These are phyloP conservation scores for Caenorhabditis auriculariae DNA, from an alignment of 2,888 invertebrate species.

Conservation along the genomic window DNA sequence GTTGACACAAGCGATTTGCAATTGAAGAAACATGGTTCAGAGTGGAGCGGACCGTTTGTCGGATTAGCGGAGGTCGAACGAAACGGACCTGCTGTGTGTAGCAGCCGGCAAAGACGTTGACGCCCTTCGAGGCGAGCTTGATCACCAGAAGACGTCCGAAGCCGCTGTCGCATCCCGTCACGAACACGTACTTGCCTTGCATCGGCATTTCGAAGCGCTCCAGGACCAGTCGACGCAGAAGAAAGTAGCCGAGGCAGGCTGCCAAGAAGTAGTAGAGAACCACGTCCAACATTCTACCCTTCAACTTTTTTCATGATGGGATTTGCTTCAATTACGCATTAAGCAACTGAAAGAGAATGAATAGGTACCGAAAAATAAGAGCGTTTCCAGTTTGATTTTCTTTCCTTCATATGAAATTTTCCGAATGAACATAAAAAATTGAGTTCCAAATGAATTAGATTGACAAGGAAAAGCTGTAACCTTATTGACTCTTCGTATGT, in stretches of 20 bases:
- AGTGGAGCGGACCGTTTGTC: conserved; percentile 4
- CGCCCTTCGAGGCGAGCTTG: conserved; percentile 70
- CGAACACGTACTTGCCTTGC: conserved; percentile 32
- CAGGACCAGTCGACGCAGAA: conserved; percentile 31
- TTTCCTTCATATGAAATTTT: too few species aligned
- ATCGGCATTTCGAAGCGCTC: conserved; percentile 28
- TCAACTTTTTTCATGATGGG: too few species aligned
- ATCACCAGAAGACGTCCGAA: conserved; percentile 63
- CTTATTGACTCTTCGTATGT: too few species aligned
- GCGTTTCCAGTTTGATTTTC: too few species aligned
- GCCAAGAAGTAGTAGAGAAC: conserved; percentile 6
- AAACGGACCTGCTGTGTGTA: conserved; percentile 64
- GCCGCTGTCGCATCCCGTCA: conserved; percentile 50
- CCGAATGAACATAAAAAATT: too few species aligned
- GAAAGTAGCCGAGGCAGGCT: conserved; percentile 22
- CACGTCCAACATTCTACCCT: background rate
- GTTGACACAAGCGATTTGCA: background rate
- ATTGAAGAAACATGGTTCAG: background rate
- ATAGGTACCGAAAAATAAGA: too few species aligned
- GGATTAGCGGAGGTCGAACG: too few species aligned
- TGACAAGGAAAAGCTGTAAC: too few species aligned
- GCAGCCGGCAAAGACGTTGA: conserved; percentile 79
- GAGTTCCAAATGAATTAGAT: too few species aligned
- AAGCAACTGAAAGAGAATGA: too few species aligned
- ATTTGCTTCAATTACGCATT: too few species aligned